Base-by-base conservation (phyloP, 2,113 vertebrate genomes). In the Helogale parvula region DNA sequence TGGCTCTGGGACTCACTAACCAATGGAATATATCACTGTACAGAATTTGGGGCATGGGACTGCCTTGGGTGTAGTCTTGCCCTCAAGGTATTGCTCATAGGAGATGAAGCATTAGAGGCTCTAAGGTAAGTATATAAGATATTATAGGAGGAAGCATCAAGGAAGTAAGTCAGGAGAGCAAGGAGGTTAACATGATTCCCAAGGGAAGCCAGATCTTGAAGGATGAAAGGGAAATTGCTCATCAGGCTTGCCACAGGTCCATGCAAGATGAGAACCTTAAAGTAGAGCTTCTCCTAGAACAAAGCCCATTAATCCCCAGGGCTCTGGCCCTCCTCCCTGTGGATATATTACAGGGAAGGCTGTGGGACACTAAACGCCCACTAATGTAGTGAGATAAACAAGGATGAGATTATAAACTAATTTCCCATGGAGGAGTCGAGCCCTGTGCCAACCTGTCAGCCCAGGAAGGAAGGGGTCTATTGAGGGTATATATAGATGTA, bases 1-100 rank as follows among this genome's bases (percentile, higher is more conserved):
- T 23, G 14, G 3, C 35, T 72, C 69, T 76, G 1, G 35, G 77
- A 85, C 52, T 81, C 33, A 35, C 15, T 77, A 47, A 47, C 13
- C 2, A 12, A 10, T 2, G 52, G 33, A 79, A 83, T 9, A 31
- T 1, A 19, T 3, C 12, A 23, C 8, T 45, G 7, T 8, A 23
- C 2, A 79, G 6, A 81, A 27, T 27, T 1, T 13, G n/a, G 21
- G 81, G 21, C 0, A 0, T 21, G 14, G 7, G 5, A 3, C 38
- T 35, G 17, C n/a, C 50, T 68, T 57, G 50, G 14, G 25, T 13
- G 38, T 6, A 45, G 17, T 25, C 9, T 38, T 94, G 31, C 4
- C 72, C 83, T 83, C 7, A 57, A 54, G 5, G 4, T 25, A 38
- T 63, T 23, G 7, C 1, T 19, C 7, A 41, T 0, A 69, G 21